phyloP scores from a whole-genome alignment of 2,888 invertebrate species.

The Drosophila stalkeri region DNA sequence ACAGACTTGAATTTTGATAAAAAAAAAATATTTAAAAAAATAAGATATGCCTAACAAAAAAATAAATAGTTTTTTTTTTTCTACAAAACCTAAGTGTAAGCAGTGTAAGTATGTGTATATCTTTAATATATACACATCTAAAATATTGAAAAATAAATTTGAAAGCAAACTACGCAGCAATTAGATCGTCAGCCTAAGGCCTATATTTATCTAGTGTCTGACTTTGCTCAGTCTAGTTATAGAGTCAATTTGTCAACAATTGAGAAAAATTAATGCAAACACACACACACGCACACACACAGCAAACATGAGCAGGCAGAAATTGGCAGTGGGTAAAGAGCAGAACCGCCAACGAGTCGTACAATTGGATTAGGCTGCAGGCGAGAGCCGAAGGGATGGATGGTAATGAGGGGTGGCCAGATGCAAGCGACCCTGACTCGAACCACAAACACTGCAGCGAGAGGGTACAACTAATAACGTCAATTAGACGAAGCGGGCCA shows the following conservation, averaged over 20 bases:
- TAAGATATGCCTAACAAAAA: no score
- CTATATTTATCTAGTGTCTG: not conserved
- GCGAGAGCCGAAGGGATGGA: constrained; percentile 2
- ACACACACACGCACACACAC: constrained; percentile 22
- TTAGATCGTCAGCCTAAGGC: not conserved
- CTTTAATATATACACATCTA: not conserved
- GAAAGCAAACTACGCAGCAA: not conserved
- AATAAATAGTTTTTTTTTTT: no score
- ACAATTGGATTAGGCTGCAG: constrained; percentile 57
- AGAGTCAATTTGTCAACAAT: constrained; percentile 61
- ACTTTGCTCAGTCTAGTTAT: constrained; percentile 7
- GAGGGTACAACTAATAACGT: constrained; percentile 65
- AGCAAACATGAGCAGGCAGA: constrained; percentile 57
- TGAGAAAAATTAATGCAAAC: constrained; percentile 64
- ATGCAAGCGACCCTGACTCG: constrained; percentile 39
- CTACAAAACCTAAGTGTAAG: no score
- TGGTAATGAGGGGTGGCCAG: constrained; percentile 54
- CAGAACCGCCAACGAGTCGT: constrained; percentile 54
- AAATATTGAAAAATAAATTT: not conserved
- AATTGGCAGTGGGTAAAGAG: constrained; percentile 49
- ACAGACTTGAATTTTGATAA: no score
- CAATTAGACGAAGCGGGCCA: constrained; percentile 64
- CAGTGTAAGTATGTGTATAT: no score
- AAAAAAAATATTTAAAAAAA: no score
- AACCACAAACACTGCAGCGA: constrained; percentile 14